Base-by-base conservation (phyloP, 2,888 invertebrate genomes). In the Ischnus inquisitorius region DNA sequence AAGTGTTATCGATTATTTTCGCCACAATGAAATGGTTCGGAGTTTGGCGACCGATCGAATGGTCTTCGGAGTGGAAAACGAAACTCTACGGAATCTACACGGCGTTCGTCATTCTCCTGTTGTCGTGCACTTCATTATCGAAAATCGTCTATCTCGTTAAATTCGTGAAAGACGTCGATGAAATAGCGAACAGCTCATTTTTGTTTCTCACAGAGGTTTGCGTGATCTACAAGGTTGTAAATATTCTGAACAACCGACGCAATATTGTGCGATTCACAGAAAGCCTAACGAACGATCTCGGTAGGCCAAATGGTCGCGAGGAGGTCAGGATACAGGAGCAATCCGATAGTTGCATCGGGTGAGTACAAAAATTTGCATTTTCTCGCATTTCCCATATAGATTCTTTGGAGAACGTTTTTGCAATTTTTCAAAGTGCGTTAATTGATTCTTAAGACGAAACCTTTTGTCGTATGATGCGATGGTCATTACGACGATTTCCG, bases 31-130 rank as follows among this genome's bases (percentile, higher is more conserved):
- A 34, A 39, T 64, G n/a, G 39, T 64, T 39, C 39, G 64, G 64
- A 16, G 10, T 64, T 28, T 64, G 64, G 64, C 39, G n/a, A 64
- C 64, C 39, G n/a, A 28, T 28, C 39, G 64, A 64, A 16, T 64
- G 64, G 64, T 39, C 64, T 8, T 34, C 16, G 6, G 67, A 48
- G 10, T 68, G 67, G 67, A 48, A 25, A 48, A 46, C n/a, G 6
- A 46, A 16, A 6, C 14, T 48, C 8, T 68, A 68, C 14, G 14
- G 28, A 14, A 2, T 48, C 12, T 68, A 68, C 46, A 68, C 46
- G 2, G 6, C 12, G 8, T n/a, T 68, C 43, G 28, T 22, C n/a
- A 28, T 48, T 2, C 3, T 46, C n/a, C 14, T 22, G 14, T 8
- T 46, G n/a, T 68, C 46, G 0, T 68, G 46, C 5, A 22, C 19